Evolutionary conservation across 2,888 invertebrate species (phyloP), one percentile per base, ranked within the genome.

Genomic region (Parnassius orleans): DNA sequence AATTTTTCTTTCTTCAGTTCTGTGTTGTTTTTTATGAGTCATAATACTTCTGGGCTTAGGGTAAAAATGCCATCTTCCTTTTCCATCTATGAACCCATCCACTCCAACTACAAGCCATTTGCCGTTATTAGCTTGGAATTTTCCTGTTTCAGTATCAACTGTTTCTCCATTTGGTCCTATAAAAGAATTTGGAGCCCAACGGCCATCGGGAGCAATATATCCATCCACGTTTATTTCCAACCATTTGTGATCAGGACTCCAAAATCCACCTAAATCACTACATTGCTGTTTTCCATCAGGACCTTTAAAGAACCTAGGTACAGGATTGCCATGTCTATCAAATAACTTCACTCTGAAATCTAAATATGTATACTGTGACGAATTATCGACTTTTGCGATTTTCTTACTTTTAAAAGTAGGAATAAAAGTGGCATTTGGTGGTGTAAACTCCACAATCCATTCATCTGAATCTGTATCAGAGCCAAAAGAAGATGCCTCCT

Each of bases 401-500:
- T 85, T 89, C 69, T 85, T 87, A 2, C 68, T 65, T 68, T 84
- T 86, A 63, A 67, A 79, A 14, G 74, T 74, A 1, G 87, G 87
- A 69, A 87, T 80, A 65, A 79, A 91, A 11, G 68, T 72, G 19
- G 90, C 90, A 61, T 72, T 83, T 0, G 92, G 90, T 9, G 92
- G 90, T n/a, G 90, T 91, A 66, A 91, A 90, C 68, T 91, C 90
- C 15, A 92, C 76, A 47, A 87, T 69, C 91, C 92, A 92, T 73
- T 90, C 90, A 68, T 90, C 91, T 2, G 77, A 81, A 67, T 91
- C 90, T 0, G 90, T 89, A 60, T 86, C 89, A 2, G 88, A 85
- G 41, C 75, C 78, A 41, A 78, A 64, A 1, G 81, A 78, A 2
- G 69, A 68, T 2, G 75, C 73, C 12, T 83, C 83, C 72, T 86